Evolutionary conservation across 92 coral and sea anemone species (phyloP).

Genomic region (Parazoanthus atlanticus): DNA sequence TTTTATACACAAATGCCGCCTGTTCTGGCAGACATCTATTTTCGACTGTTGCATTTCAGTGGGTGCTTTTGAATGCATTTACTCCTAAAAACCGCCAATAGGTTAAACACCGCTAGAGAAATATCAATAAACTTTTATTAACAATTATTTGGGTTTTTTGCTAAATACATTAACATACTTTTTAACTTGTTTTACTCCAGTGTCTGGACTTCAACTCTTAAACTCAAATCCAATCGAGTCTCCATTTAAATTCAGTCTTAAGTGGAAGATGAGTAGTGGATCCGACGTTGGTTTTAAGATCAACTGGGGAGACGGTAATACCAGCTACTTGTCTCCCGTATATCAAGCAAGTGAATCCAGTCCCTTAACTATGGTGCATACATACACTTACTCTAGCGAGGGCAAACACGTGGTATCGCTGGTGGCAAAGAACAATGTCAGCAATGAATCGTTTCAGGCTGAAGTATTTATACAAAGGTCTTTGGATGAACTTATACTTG

Average conservation of each 20-base stretch:
- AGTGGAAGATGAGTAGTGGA: background rate
- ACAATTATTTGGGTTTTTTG: background rate
- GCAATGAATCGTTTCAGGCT: background rate
- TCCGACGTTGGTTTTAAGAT: constrained; percentile 33
- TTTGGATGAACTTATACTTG: background rate
- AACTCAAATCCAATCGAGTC: background rate
- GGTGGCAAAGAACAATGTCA: background rate
- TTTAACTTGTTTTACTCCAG: background rate
- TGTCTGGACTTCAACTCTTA: constrained; percentile 20
- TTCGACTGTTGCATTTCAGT: too few species aligned
- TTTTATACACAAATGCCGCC: too few species aligned
- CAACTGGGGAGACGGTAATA: constrained; percentile 22
- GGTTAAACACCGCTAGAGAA: too few species aligned
- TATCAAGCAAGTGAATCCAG: background rate
- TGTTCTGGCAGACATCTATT: too few species aligned
- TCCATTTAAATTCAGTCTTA: background rate
- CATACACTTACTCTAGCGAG: background rate
- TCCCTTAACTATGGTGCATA: background rate
- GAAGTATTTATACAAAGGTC: constrained; percentile 25
- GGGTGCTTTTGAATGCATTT: too few species aligned
- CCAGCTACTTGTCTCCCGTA: background rate
- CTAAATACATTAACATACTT: background rate
- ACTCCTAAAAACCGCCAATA: too few species aligned
- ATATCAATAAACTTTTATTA: too few species aligned
- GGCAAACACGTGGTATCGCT: background rate